A percentile compares a stretch with the other conserved stretches of the same genome.
Evolutionary conservation across 2,797 vertebrate genomes (phyloP).

Genomic region (Sternotherus odoratus): DNA sequence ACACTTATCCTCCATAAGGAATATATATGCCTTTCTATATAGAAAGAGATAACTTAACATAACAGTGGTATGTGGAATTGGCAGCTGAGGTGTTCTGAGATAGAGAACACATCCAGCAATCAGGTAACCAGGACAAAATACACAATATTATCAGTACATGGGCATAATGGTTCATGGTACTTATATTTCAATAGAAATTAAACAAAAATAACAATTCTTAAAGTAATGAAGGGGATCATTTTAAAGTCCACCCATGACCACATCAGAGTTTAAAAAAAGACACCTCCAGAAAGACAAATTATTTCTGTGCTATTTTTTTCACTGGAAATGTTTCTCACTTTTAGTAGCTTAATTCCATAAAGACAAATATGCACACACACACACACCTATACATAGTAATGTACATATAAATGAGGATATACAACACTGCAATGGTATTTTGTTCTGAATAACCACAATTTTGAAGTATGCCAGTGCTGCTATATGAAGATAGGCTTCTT

Average conservation of each 20-base stretch:
- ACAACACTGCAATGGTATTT: slow-evolving; percentile 15
- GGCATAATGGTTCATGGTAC: not conserved
- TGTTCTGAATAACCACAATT: slow-evolving; percentile 34
- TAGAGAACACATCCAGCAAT: slow-evolving; percentile 57
- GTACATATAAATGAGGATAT: slow-evolving; percentile 60
- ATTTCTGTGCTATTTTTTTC: slow-evolving; percentile 1
- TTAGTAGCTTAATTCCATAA: slow-evolving; percentile 37
- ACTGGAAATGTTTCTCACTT: slow-evolving; percentile 36
- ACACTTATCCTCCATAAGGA: not conserved
- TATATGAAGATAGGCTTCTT: not conserved
- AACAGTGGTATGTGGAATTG: slow-evolving; percentile 5
- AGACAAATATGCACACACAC: slow-evolving; percentile 1
- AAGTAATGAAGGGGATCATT: not conserved
- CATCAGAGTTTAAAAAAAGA: not conserved
- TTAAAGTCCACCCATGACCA: not conserved
- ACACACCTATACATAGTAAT: not conserved
- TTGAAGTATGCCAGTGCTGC: slow-evolving; percentile 3
- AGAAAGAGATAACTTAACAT: slow-evolving; percentile 1
- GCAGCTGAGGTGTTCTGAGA: slow-evolving; percentile 33
- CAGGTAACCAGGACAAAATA: slow-evolving; percentile 18
- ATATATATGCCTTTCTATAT: not conserved
- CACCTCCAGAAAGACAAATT: slow-evolving; percentile 24
- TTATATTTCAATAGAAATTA: slow-evolving; percentile 6
- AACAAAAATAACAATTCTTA: slow-evolving; percentile 7
- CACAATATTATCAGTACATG: not conserved